Evolutionary conservation across 64 coral and sea anemone species (phyloP).

Genomic region (Actinia equina): DNA sequence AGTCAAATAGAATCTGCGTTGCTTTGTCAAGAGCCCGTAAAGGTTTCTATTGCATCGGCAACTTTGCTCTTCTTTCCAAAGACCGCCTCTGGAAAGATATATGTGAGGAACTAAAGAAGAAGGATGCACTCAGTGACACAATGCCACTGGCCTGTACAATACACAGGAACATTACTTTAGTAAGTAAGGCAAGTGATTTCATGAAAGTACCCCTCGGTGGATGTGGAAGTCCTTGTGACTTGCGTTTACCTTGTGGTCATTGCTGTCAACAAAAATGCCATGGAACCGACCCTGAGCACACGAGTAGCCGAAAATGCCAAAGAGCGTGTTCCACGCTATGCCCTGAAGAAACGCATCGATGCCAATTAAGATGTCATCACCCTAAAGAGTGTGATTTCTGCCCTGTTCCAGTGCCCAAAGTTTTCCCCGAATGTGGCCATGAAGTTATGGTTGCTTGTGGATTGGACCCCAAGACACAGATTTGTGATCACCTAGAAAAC

Average conservation of each 20-base stretch:
- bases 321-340: conserved; percentile 5
- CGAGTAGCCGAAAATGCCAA: background rate
- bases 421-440: conserved; percentile 36
- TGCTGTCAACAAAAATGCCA: conserved; percentile 16
- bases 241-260: conserved; percentile 33
- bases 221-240: conserved; percentile 24
- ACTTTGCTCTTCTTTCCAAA: conserved; percentile 22
- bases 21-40: conserved; percentile 43
- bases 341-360: background rate
- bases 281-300: background rate
- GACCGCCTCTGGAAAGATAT: conserved; percentile 30
- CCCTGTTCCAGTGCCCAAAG: background rate
- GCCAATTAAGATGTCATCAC: background rate
- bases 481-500: background rate
- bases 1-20: conserved; percentile 57
- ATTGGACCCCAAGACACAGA: background rate
- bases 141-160: conserved; percentile 43
- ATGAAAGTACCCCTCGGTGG: conserved; percentile 29
- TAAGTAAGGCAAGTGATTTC: conserved; percentile 30
- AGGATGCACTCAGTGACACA: background rate
- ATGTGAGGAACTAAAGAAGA: conserved; percentile 2
- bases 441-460: conserved; percentile 21
- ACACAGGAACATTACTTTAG: conserved; percentile 38
- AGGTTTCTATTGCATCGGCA: conserved; percentile 52
- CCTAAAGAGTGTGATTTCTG: background rate